Conservation (phyloP, 2,888 invertebrate species). For the Scaptomyza polygonia region DNA sequence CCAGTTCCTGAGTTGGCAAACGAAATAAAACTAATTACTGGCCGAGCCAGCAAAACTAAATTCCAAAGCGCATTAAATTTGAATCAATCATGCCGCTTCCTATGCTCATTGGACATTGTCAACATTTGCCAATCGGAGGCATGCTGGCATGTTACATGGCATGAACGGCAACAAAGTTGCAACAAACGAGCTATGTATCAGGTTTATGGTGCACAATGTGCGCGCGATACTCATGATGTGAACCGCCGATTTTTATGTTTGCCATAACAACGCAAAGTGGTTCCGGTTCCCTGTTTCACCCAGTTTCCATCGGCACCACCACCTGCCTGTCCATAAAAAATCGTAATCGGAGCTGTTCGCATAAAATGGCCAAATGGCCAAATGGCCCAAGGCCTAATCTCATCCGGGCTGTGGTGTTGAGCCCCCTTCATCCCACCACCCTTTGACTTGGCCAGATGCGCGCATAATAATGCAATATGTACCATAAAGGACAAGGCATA, state of each 20-base stretch:
- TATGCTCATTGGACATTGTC: slow-evolving; percentile 33
- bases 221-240: slow-evolving; percentile 48
- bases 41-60: slow-evolving; percentile 37
- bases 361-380: slow-evolving; percentile 58
- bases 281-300: slow-evolving; percentile 9
- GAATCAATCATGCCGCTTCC: slow-evolving; percentile 66
- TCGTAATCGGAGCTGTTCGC: slow-evolving; percentile 31
- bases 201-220: slow-evolving; percentile 56
- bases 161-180: slow-evolving; percentile 46
- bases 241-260: slow-evolving; percentile 65
- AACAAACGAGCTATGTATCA: neutral
- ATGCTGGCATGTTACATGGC: slow-evolving; percentile 26
- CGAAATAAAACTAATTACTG: slow-evolving; percentile 63
- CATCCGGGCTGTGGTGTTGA: slow-evolving; percentile 19
- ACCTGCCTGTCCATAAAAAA: slow-evolving; percentile 57
- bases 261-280: slow-evolving; percentile 55
- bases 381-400: slow-evolving; percentile 31
- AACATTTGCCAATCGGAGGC: slow-evolving; percentile 38
- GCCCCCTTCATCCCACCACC: slow-evolving; percentile 2
- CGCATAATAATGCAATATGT: slow-evolving; percentile 64
- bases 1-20: slow-evolving; percentile 60
- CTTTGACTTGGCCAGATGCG: slow-evolving; percentile 58
- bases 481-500: slow-evolving; percentile 30
- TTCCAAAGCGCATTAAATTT: slow-evolving; percentile 67
- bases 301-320: neutral